Base-by-base conservation (phyloP, 2,797 vertebrate species). In the Oreonectes daqikongensis region DNA sequence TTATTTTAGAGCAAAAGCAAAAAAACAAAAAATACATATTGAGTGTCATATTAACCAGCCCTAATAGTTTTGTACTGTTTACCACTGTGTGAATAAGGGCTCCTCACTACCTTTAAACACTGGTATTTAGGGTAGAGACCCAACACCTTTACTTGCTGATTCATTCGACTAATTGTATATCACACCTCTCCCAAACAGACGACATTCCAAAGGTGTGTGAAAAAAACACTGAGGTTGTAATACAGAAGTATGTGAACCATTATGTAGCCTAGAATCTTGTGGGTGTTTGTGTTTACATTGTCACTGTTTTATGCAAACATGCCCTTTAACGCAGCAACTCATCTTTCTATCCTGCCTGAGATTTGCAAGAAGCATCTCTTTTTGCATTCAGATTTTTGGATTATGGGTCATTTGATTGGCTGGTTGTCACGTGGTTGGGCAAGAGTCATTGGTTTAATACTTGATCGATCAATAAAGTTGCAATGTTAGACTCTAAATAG, bases 61-160 rank as follows among this genome's bases (percentile, higher is more conserved):
- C 28, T 30, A 5, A 5, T 0, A 32, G 30, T 32, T 32, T 32
- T 32, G 30, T 32, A 32, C n/a, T 32, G 30, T 5, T 22, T 3
- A 20, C n/a, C 8, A 52, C 9, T 53, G 10, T 4, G 10, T 53
- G 3, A 24, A 11, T 53, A 10, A 22, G n/a, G 20, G 20, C n/a
- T 50, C 18, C 8, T 50, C 46, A 7, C 18, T 50, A 52, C n/a
- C 20, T 52, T 52, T 52, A 24, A 26, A 12, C 0, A 11, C 11
- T 4, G 9, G 10, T 14, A 57, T 68, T 40, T 40, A 3, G 11
- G 38, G n/a, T 26, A 75, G 28, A 68, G 68, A n/a, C 14, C 40
- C 38, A 66, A 44, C 48, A 42, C 35, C 26, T 66, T 65, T 53
- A 55, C 52, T 63, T 78, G 72, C 40, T 64, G 64, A 68, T 63